phyloP scores from a whole-genome alignment of 1,140 invertebrate species.

The Eueides isabella region DNA sequence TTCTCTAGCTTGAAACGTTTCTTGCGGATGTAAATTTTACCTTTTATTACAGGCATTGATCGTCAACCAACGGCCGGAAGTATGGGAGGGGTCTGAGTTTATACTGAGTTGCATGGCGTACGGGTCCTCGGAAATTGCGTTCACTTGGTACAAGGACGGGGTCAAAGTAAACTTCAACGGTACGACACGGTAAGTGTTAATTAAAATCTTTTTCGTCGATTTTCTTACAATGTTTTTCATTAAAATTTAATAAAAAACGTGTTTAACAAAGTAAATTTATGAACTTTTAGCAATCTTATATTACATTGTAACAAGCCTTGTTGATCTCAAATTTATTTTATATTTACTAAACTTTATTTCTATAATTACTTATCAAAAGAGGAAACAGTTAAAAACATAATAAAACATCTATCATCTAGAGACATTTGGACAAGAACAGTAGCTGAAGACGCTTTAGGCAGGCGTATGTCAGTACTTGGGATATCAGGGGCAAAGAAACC shows the following conservation, averaged over 20 bases:
- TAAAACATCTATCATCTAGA: slow-evolving; percentile 50
- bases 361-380: too few relatives aligned
- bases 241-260: not conserved
- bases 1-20: slow-evolving; percentile 34
- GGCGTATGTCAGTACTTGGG: slow-evolving; percentile 87
- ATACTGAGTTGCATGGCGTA: slow-evolving; percentile 89
- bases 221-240: not conserved
- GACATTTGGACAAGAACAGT: slow-evolving; percentile 85
- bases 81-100: slow-evolving; percentile 89
- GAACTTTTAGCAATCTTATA: not conserved
- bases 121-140: slow-evolving; percentile 87
- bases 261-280: not conserved
- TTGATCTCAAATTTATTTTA: too few relatives aligned
- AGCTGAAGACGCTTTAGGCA: slow-evolving; percentile 85
- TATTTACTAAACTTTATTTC: too few relatives aligned
- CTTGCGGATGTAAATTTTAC: slow-evolving; percentile 36
- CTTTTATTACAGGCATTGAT: slow-evolving; percentile 82
- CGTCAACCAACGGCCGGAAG: slow-evolving; percentile 84
- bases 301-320: not conserved
- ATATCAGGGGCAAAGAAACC: slow-evolving; percentile 85
- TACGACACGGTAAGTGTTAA: slow-evolving; percentile 84
- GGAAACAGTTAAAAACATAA: not conserved
- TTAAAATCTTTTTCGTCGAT: not conserved
- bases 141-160: slow-evolving; percentile 92
- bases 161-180: slow-evolving; percentile 88